Conservation (phyloP, 2,888 invertebrate genomes). For the Emmelina monodactyla region DNA sequence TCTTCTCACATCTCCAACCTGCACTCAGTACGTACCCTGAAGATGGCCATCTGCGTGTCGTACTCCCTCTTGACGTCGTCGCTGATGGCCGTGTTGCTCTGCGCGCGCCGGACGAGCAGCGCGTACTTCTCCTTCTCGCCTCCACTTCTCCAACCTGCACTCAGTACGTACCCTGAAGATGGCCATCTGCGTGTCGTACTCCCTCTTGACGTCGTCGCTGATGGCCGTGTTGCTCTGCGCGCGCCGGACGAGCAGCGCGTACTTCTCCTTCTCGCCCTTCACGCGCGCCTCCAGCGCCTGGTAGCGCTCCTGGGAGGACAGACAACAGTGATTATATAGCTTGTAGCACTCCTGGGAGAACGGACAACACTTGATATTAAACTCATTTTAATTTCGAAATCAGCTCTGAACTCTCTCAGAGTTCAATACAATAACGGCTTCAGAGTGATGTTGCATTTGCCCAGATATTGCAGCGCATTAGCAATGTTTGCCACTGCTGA, state of each 20-base stretch:
- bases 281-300: conserved; percentile 74
- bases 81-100: conserved; percentile 75
- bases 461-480: too few species aligned
- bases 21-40: conserved; percentile 70
- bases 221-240: conserved; percentile 75
- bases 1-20: too few species aligned
- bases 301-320: conserved; percentile 62
- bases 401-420: too few species aligned
- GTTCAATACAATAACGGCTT: too few species aligned
- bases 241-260: conserved; percentile 72
- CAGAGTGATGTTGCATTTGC: too few species aligned
- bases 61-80: conserved; percentile 80
- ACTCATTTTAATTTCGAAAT: too few species aligned
- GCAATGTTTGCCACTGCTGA: too few species aligned
- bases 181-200: conserved; percentile 79
- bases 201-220: conserved; percentile 77
- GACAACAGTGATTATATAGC: neutral
- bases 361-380: too few species aligned
- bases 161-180: conserved; percentile 69
- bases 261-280: conserved; percentile 75
- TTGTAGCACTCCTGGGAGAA: too few species aligned
- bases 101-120: conserved; percentile 73
- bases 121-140: conserved; percentile 76
- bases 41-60: conserved; percentile 76
- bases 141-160: too few species aligned